These are phyloP conservation scores for Styela plicata DNA, from an alignment of 23 tunicate species.

Conservation along the genomic window DNA sequence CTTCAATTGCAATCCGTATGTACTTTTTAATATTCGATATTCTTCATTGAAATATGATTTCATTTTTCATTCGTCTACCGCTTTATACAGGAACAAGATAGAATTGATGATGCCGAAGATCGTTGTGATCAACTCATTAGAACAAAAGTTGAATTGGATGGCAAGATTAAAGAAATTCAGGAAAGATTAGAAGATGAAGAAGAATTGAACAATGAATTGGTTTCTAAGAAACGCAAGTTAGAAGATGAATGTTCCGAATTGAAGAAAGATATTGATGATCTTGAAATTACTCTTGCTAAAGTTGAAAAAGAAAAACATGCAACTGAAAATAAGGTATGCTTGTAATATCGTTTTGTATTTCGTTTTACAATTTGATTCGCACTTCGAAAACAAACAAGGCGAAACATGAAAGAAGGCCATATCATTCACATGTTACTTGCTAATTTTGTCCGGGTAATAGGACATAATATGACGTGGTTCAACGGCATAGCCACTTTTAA, in stretches of 20 bases:
- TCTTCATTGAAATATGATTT: background rate
- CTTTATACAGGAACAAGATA: slow-evolving; percentile 89
- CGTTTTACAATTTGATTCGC: too few relatives aligned
- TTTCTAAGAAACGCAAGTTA: slow-evolving; percentile 76
- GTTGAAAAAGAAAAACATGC: slow-evolving; percentile 96
- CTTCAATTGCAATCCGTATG: slow-evolving; percentile 47
- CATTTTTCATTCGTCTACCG: too few relatives aligned
- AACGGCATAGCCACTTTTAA: background rate
- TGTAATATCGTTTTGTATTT: background rate
- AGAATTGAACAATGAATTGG: slow-evolving; percentile 74
- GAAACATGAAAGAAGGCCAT: too few relatives aligned
- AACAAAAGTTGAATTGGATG: slow-evolving; percentile 91
- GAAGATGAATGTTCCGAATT: slow-evolving; percentile 94
- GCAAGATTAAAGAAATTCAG: slow-evolving; percentile 87
- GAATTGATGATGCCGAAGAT: slow-evolving; percentile 88
- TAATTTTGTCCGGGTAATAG: too few relatives aligned
- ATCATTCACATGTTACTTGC: too few relatives aligned
- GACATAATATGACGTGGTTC: too few relatives aligned
- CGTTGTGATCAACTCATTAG: slow-evolving; percentile 89
- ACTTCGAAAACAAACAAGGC: too few relatives aligned
- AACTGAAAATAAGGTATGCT: slow-evolving; percentile 43
- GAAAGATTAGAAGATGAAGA: slow-evolving; percentile 98
- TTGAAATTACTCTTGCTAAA: slow-evolving; percentile 81
- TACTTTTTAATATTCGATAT: background rate
- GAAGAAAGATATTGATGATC: slow-evolving; percentile 87